These are phyloP conservation scores for Palloptera scutellata DNA, from an alignment of 2,888 invertebrate genomes.

Conservation along the genomic window DNA sequence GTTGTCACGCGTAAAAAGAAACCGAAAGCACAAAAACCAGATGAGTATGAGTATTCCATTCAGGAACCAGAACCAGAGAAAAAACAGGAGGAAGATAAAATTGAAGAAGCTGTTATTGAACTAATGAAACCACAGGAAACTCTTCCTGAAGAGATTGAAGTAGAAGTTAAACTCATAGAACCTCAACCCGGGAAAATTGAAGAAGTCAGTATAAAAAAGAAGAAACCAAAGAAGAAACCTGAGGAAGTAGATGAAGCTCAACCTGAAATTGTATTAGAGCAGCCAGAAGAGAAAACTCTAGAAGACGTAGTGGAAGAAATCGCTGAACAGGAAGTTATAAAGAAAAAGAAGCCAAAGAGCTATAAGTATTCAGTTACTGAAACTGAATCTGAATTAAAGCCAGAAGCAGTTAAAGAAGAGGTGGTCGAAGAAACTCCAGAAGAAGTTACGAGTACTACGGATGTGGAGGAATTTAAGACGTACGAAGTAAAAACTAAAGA, in stretches of 20 bases:
- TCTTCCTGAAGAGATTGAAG: constrained; percentile 58
- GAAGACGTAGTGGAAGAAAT: constrained; percentile 37
- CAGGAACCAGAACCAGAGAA: constrained; percentile 54
- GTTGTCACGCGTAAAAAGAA: constrained; percentile 60
- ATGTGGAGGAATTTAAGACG: constrained; percentile 44
- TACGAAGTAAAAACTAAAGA: constrained; percentile 54
- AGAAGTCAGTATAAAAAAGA: constrained; percentile 44
- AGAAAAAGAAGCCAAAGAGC: constrained; percentile 41
- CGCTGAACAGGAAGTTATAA: constrained; percentile 31
- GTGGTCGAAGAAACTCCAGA: constrained; percentile 40
- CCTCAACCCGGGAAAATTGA: constrained; percentile 39
- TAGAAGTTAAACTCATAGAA: constrained; percentile 48
- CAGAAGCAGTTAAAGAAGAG: constrained; percentile 42
- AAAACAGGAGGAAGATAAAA: constrained; percentile 42
- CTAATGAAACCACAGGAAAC: constrained; percentile 43
- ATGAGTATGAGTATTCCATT: constrained; percentile 53
- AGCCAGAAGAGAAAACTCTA: constrained; percentile 43
- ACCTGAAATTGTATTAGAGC: constrained; percentile 46
- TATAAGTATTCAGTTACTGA: constrained; percentile 52
- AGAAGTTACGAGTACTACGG: constrained; percentile 18
- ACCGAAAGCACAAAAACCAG: constrained; percentile 53
- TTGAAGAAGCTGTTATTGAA: constrained; percentile 49
- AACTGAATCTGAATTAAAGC: constrained; percentile 48
- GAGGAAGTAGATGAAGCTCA: constrained; percentile 45
- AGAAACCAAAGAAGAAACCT: constrained; percentile 56